Evolutionary conservation across 2,888 invertebrate species (phyloP), one percentile per base, ranked within the genome.

Genomic region (Pyrrhia umbra): DNA sequence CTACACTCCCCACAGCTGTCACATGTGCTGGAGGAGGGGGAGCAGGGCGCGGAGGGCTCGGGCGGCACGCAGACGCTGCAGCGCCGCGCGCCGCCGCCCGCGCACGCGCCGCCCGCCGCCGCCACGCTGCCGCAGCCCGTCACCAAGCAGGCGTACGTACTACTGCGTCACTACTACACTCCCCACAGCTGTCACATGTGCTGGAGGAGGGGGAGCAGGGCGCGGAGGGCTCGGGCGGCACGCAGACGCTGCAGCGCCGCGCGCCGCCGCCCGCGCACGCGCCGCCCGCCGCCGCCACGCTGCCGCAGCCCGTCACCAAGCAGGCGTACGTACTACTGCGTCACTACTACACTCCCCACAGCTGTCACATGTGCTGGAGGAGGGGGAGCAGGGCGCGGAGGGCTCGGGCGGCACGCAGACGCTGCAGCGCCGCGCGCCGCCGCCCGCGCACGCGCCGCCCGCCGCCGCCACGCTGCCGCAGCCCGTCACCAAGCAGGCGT

Each of bases 231-330:
- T 88, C 92, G 65, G 91, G 85, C 56, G 91, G 93, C 78, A 92
- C 94, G 59, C 93, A 93, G 89, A 94, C 93, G 46, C 85, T 94
- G 83, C 92, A 91, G 88, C 90, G 93, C 0, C 92, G 91, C 79
- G 91, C 90, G 75, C 90, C 13, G 13, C 13, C 37, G 13, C 5
- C 5, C n/a, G 5, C 37, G 4, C 13, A 13, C n/a, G 34, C 6
- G 23, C 23, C 89, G 52, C 90, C 90, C 78, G 87, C 89, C 82
- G 87, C 90, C 71, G 88, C 88, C 83, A 90, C 90, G 69, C 88
- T 93, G 84, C 93, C 93, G 81, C 93, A 92, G 81, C 93, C 93
- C 66, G 92, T 92, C 88, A 92, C 93, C 80, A 88, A 86, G 78
- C 91, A 82, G 64, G 67, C 81, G 90, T 88, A 45, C 15, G 30